Conservation (phyloP, 2,113 vertebrate species). For the Thalassarche chlororhynchos region DNA sequence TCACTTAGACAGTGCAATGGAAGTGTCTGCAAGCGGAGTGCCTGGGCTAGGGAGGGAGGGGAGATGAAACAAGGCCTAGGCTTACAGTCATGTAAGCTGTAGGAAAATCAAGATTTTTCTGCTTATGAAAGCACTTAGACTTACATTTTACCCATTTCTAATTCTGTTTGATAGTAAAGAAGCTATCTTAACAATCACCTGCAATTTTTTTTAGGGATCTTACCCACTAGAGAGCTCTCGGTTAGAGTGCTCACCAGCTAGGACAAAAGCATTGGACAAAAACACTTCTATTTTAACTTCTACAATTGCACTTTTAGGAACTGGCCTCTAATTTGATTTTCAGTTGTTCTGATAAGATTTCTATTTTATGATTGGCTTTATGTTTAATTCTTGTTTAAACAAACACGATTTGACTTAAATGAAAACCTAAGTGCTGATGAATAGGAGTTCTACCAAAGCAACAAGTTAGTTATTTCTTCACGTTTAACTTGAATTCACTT, state of each 20-base stretch:
- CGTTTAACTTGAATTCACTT: conserved; percentile 77
- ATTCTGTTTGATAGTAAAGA: background rate
- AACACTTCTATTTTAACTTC: conserved; percentile 76
- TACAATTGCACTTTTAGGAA: conserved; percentile 80
- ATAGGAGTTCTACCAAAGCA: conserved; percentile 79
- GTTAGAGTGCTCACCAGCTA: background rate
- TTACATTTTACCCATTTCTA: background rate
- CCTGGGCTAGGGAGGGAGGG: background rate
- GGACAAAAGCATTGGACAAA: background rate
- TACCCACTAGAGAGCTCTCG: background rate
- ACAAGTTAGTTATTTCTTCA: conserved; percentile 75
- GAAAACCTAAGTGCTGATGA: conserved; percentile 81
- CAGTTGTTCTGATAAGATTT: conserved; percentile 77
- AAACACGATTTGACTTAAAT: conserved; percentile 74
- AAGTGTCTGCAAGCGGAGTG: background rate
- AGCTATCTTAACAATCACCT: background rate
- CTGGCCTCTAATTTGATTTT: conserved; percentile 82
- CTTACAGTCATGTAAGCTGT: background rate
- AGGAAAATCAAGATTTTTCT: background rate
- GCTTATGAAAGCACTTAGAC: background rate
- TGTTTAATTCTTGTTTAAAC: conserved; percentile 76
- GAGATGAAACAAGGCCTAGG: background rate
- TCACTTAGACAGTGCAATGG: background rate
- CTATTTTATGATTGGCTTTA: conserved; percentile 80
- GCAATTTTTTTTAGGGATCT: background rate